A percentile compares a stretch with the other conserved stretches of the same genome.
Conservation (phyloP, 2,888 invertebrate genomes). For the Philereme vetulata region DNA sequence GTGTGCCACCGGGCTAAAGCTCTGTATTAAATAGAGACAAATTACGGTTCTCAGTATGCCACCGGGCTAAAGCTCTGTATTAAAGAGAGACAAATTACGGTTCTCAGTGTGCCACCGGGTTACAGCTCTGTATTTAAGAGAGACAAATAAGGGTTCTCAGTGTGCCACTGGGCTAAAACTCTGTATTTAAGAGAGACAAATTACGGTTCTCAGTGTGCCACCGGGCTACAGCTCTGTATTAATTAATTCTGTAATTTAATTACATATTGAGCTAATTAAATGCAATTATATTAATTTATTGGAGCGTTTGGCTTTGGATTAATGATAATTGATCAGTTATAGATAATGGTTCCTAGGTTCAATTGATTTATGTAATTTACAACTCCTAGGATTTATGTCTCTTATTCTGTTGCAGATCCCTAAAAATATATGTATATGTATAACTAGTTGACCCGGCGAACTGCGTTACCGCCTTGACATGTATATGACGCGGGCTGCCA, state of each 20-base stretch:
- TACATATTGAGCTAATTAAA: conserved; percentile 18
- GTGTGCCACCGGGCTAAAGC: conserved; percentile 13
- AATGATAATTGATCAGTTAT: conserved; percentile 14
- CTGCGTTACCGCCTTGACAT: too few species aligned
- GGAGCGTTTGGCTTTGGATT: conserved; percentile 19
- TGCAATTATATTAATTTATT: conserved; percentile 20
- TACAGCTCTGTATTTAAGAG: conserved; percentile 1
- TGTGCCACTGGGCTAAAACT: conserved; percentile 12
- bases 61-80: conserved; percentile 5
- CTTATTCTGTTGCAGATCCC: too few species aligned
- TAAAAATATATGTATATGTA: too few species aligned
- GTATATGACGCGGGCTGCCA: too few species aligned
- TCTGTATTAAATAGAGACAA: too few species aligned
- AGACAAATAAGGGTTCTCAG: too few species aligned
- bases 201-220: conserved; percentile 3
- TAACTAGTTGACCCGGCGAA: too few species aligned
- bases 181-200: too few species aligned
- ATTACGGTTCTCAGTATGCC: conserved; percentile 9
- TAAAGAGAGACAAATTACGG: too few species aligned
- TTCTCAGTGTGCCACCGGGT: conserved; percentile 9
- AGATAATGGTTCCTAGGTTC: conserved; percentile 1
- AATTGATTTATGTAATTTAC: not conserved
- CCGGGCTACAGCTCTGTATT: conserved; percentile 3
- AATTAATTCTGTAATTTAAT: conserved; percentile 21
- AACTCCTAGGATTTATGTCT: too few species aligned